These are phyloP conservation scores for Lutraria lutraria DNA, from an alignment of 2,888 invertebrate species.

Conservation along the genomic window DNA sequence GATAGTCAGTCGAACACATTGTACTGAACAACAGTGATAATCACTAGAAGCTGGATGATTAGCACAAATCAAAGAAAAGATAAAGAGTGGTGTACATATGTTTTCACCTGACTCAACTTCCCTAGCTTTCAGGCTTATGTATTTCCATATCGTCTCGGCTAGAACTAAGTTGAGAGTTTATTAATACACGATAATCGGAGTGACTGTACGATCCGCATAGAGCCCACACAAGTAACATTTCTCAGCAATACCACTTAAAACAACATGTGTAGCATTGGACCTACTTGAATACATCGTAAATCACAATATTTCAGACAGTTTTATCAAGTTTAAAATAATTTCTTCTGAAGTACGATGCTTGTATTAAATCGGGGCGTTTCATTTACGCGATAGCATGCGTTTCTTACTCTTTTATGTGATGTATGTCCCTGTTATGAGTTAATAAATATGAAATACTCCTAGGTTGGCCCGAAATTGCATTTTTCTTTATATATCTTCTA, in stretches of 20 bases:
- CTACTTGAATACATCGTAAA: slow-evolving; percentile 51
- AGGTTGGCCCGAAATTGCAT: slow-evolving; percentile 25
- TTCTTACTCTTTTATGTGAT: slow-evolving; percentile 54
- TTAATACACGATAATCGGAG: slow-evolving; percentile 33
- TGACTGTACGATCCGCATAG: slow-evolving; percentile 10
- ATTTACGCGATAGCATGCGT: slow-evolving; percentile 38
- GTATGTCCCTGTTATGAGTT: slow-evolving; percentile 34
- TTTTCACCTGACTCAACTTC: slow-evolving; percentile 41
- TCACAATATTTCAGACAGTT: slow-evolving; percentile 54
- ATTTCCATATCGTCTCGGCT: slow-evolving; percentile 37
- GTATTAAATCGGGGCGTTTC: slow-evolving; percentile 54
- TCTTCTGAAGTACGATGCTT: slow-evolving; percentile 47
- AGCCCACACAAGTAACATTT: slow-evolving; percentile 53
- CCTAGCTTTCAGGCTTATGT: slow-evolving; percentile 35
- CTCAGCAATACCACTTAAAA: slow-evolving; percentile 48
- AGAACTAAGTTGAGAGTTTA: slow-evolving; percentile 28
- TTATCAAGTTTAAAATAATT: slow-evolving; percentile 64
- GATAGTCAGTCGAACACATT: too few species aligned
- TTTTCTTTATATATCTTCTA: slow-evolving; percentile 28
- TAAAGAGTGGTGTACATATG: not conserved
- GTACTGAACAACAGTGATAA: too few species aligned
- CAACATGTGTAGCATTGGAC: slow-evolving; percentile 53
- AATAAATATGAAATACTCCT: slow-evolving; percentile 41
- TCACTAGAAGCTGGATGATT: not conserved
- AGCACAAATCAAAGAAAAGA: not conserved